Evolutionary conservation across 2,797 vertebrate genomes (phyloP), one percentile per base, ranked within the genome.

Genomic region (Gallinago solitaria): DNA sequence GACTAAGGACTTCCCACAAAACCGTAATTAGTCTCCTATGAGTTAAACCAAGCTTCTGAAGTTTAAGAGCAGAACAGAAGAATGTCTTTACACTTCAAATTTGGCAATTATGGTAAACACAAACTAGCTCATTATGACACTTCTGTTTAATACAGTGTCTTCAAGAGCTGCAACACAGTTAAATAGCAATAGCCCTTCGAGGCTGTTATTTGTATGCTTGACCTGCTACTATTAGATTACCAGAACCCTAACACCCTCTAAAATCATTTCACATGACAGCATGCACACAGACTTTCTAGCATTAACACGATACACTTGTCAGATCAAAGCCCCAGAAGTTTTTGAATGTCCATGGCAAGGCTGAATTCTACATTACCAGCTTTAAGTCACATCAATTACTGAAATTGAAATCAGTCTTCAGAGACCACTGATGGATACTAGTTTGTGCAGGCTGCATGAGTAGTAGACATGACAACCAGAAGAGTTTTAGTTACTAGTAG

Each of bases 1-100:
- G 33, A 93, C 74, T 37, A 73, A 82, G 32, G 75, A 70, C 87
- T 89, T 84, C 70, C 88, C 83, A 96, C 77, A 93, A 89, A 90
- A 74, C 74, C 81, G 17, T 87, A 69, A 93, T 82, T 87, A 93
- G 92, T 39, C 64, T 87, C 83, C 51, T 77, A 27, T 48, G 51
- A 90, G 56, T 90, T 82, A 87, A 88, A 84, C 59, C 60, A 87
- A 92, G n/a, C 81, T 84, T 73, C 59, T 63, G 12, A 92, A 89
- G 69, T 39, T 50, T 71, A 79, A 90, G 81, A 88, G 63, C 86
- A 82, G 57, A 60, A 87, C 78, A 74, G 28, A 95, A 95, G 12
- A 94, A 86, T 53, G 59, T 63, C 73, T 70, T 89, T 87, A 87
- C 64, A 53, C 81, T 95, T 96, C 56, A 80, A 32, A 85, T 89